Evolutionary conservation across 1,140 invertebrate species (phyloP), one percentile per base, ranked within the genome.

Genomic region (Prorops nasuta): DNA sequence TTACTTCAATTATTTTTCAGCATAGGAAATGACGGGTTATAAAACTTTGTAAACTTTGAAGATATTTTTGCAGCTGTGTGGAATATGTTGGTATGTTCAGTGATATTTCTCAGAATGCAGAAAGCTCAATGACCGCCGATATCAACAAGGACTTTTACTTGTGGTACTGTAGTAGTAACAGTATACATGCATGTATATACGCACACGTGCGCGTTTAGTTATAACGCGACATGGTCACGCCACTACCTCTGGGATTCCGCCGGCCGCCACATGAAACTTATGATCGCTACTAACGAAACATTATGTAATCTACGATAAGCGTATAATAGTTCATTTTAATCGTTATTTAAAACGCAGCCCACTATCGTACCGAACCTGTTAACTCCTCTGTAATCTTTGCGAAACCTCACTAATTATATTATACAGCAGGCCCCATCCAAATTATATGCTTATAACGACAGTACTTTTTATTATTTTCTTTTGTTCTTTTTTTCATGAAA

Each of bases 301-400:
- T 66, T 62, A 65, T 58, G 63, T 65, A 65, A 65, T 44, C 56
- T 49, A 43, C 58, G 60, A 65, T 65, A 66, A 66, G 60, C 63
- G 49, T 42, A 35, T 61, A 63, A 65, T 65, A 63, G 58, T 64
- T 66, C 63, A 63, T 60, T 66, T 56, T 65, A 66, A 66, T 65
- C 64, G 60, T 64, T 65, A 66, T 63, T 66, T 65, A 66, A 66
- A 66, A 66, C 58, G 58, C 47, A 37, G 55, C 45, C 54, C 44
- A 55, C 44, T 58, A 63, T 63, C 57, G 59, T 50, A 45, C 49
- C 44, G 50, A 42, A 53, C 58, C 52, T 61, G 57, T 63, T 63
- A 66, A 66, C 62, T 57, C 48, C 53, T 51, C 49, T 58, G 58
- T 58, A 61, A 63, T 63, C 58, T 63, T 58, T 51, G 24, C 47